Evolutionary conservation across 2,113 vertebrate species (phyloP).

Genomic region (Acrocephalus kingi): DNA sequence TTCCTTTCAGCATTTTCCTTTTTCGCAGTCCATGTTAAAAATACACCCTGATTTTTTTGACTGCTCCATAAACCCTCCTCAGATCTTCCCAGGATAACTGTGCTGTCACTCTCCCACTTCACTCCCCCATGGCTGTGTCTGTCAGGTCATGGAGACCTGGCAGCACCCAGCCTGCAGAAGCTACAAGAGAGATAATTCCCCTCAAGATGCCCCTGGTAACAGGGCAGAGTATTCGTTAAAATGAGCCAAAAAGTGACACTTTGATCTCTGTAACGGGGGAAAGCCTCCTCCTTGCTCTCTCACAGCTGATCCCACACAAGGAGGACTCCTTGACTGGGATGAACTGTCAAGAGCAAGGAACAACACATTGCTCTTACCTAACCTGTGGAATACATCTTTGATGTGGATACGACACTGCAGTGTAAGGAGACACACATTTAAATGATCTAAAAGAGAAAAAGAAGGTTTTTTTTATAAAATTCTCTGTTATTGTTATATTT

Average conservation of each 20-base stretch:
- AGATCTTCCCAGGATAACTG: not conserved
- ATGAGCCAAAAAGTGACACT: not conserved
- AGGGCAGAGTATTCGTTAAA: not conserved
- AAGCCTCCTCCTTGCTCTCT: not conserved
- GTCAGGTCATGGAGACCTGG: not conserved
- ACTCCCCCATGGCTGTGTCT: not conserved
- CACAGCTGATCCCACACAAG: not conserved
- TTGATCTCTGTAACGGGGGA: rapidly evolving
- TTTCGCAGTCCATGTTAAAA: not conserved
- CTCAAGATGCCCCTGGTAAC: not conserved
- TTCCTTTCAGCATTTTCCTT: not conserved
- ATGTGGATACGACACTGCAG: not conserved
- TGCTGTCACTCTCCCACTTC: not conserved
- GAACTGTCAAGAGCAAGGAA: not conserved
- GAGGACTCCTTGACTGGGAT: not conserved
- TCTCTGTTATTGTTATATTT: not conserved
- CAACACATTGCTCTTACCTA: not conserved
- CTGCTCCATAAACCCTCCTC: not conserved
- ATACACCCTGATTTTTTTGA: not conserved
- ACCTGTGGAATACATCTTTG: not conserved
- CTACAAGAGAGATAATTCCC: not conserved
- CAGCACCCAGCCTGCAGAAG: not conserved
- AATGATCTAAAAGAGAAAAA: not conserved
- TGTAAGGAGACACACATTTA: not conserved
- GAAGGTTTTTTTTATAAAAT: not conserved